Conservation (phyloP, 1,140 invertebrate species). For the Drepana arcuata region DNA sequence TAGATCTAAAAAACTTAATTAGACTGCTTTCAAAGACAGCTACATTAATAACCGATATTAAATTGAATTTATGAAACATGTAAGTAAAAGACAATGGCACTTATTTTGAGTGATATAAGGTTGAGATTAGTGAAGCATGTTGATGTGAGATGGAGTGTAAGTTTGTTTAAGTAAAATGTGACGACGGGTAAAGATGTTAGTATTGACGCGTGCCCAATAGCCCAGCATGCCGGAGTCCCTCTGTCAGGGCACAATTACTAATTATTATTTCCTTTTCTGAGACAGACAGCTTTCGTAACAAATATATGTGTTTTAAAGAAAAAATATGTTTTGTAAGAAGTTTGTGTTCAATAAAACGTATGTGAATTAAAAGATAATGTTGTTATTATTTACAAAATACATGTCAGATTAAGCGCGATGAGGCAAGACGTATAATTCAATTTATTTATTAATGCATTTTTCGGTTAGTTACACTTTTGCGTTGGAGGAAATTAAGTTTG, state of each 20-base stretch:
- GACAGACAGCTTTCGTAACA: slow-evolving; percentile 25
- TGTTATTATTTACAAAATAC: slow-evolving; percentile 5
- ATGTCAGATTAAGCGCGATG: slow-evolving; percentile 17
- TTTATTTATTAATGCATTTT: slow-evolving; percentile 52
- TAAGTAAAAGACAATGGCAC: slow-evolving; percentile 2
- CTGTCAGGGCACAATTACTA: slow-evolving; percentile 41
- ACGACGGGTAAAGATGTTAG: slow-evolving; percentile 60
- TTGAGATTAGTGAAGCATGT: slow-evolving; percentile 2
- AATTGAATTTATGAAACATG: not conserved
- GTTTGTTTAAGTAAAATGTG: slow-evolving; percentile 50
- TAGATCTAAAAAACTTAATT: slow-evolving; percentile 65
- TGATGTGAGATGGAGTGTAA: slow-evolving; percentile 11
- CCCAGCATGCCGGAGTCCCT: slow-evolving; percentile 31
- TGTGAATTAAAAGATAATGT: slow-evolving; percentile 2
- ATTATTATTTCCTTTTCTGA: slow-evolving; percentile 55
- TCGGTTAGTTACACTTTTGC: slow-evolving; percentile 43
- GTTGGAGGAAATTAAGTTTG: slow-evolving; percentile 61
- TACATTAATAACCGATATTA: slow-evolving; percentile 26
- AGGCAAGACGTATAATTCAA: slow-evolving; percentile 27
- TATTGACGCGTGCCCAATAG: slow-evolving; percentile 60
- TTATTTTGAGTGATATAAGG: slow-evolving; percentile 6
- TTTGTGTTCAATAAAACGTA: slow-evolving; percentile 1
- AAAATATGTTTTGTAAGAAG: not conserved
- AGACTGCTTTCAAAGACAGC: slow-evolving; percentile 59
- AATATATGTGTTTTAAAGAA: slow-evolving; percentile 1